A percentile compares a stretch with the other conserved stretches of the same genome.
These are phyloP conservation scores for Diarsia dahlii DNA, from an alignment of 2,888 invertebrate genomes.

Conservation along the genomic window DNA sequence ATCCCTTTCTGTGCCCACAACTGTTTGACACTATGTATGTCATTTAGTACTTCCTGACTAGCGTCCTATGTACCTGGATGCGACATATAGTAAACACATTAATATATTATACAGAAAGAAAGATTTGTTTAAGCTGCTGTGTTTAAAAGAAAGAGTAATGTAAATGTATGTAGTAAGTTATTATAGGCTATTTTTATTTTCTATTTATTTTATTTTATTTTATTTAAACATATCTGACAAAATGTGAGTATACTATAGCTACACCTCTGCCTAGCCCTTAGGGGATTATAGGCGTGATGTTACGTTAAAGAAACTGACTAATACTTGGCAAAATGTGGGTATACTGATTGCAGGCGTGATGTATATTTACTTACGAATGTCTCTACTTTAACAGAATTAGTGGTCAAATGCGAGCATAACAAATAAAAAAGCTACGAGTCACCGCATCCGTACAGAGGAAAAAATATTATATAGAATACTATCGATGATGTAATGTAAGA, in stretches of 20 bases:
- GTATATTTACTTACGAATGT: neutral
- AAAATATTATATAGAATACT: constrained; percentile 32
- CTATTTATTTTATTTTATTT: no score
- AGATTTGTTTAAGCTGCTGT: no score
- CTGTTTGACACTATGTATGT: no score
- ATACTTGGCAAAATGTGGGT: neutral
- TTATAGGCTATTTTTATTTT: no score
- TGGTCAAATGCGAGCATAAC: neutral
- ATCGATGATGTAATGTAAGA: constrained; percentile 53
- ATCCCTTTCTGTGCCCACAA: no score
- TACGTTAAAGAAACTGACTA: neutral
- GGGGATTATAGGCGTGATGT: neutral
- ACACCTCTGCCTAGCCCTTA: neutral
- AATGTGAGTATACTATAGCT: neutral
- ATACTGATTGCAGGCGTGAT: neutral
- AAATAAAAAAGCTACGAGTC: constrained; percentile 6
- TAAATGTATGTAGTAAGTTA: no score
- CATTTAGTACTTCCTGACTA: no score
- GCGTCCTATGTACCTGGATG: no score
- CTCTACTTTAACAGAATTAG: neutral
- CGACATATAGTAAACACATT: no score
- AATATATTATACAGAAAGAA: no score
- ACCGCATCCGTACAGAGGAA: constrained; percentile 34
- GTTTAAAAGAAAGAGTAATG: no score
- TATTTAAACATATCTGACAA: no score